Conservation (phyloP, 2,113 vertebrate genomes). For the Microcebus lehilahytsara region DNA sequence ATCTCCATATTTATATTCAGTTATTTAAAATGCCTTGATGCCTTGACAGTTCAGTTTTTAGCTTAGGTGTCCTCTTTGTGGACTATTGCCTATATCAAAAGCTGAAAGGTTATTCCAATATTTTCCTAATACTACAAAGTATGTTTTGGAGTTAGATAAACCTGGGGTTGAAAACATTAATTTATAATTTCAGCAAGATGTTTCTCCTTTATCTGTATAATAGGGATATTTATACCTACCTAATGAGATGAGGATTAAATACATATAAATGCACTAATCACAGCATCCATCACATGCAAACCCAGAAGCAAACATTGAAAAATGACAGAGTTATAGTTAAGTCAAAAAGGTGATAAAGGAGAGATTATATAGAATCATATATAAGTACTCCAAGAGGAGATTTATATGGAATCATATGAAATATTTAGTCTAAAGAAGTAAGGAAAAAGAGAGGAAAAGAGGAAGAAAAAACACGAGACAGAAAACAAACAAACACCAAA, state of each 20-base stretch:
- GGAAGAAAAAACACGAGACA: not conserved
- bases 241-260: not conserved
- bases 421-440: not conserved
- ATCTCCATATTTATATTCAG: not conserved
- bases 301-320: not conserved
- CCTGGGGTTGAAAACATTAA: not conserved
- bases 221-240: not conserved
- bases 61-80: not conserved
- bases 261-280: not conserved
- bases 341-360: not conserved
- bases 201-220: not conserved
- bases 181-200: conserved; percentile 10
- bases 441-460: not conserved
- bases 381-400: not conserved
- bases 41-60: not conserved
- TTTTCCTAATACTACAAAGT: conserved; percentile 17
- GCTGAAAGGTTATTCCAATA: not conserved
- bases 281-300: not conserved
- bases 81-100: not conserved
- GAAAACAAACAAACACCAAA: not conserved
- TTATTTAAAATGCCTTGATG: conserved; percentile 10
- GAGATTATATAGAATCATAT: not conserved
- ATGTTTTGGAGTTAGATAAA: not conserved
- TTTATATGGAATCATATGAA: not conserved
- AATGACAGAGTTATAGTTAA: not conserved